Base-by-base conservation (phyloP, 2,888 invertebrate species). In the Cerastis leucographa region DNA sequence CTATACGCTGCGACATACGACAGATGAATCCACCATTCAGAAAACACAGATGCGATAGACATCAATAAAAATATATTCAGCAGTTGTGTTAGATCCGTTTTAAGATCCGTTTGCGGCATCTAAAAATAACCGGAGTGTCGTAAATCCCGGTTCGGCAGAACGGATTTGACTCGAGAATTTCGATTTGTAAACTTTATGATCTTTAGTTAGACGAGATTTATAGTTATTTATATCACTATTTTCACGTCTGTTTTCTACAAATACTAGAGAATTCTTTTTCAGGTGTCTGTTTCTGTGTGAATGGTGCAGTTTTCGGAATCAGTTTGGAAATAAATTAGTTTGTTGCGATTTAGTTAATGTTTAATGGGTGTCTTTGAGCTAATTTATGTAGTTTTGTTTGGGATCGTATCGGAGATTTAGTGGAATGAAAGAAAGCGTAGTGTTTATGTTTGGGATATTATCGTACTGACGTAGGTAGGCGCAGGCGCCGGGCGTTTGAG, bases 171-270 rank as follows among this genome's bases (percentile, higher is more conserved):
- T 66, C 29, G 74, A 66, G 82, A 72, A 79, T 79, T 82, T 67
- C 83, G 66, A 85, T 82, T 82, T 54, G 66, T 51, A 69, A 76
- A 62, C 75, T 85, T 84, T 84, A 85, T 72, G 82, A 72, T 71
- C 74, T 61, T 81, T 49, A 61, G 49, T 59, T 80, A 62, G 66
- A 22, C 11, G 74, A 81, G 74, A 84, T 85, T 83, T 81, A 83
- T 71, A 69, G 81, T 70, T 84, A 84, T 84, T 84, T 84, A 85
- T 81, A 83, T 77, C 54, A 81, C 80, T 72, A 44, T 77, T 56
- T 78, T 42, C 81, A 81, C 71, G 83, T 78, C 83, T 85, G 83
- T 72, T 83, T 74, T 62, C 61, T 59, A 62, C 71, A 80, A 81
- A 84, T 77, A 77, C 71, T 78, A 72, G 44, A 44, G 22, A 42